A percentile compares a stretch with the other conserved stretches of the same genome.
These are phyloP conservation scores for Philaethria dido DNA, from an alignment of 2,888 invertebrate genomes.

Conservation along the genomic window DNA sequence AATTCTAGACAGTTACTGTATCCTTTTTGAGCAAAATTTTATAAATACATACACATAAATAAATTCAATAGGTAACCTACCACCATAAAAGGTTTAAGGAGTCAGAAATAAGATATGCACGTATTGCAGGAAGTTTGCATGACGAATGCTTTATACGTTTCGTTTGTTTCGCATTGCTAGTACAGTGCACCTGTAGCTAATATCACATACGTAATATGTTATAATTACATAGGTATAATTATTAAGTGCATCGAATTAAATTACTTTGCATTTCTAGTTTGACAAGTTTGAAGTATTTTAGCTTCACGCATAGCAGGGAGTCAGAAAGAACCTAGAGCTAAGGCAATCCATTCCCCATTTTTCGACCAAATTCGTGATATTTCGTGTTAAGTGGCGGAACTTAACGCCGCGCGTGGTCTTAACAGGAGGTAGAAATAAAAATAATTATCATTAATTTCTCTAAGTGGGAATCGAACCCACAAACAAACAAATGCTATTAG, in stretches of 20 bases:
- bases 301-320: too few species aligned
- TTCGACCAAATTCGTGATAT: too few species aligned
- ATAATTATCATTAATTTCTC: too few species aligned
- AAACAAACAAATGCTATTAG: too few species aligned
- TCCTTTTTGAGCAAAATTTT: not conserved
- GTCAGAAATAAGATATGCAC: constrained; percentile 26
- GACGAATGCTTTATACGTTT: constrained; percentile 30
- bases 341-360: too few species aligned
- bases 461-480: too few species aligned
- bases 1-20: not conserved
- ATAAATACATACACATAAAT: not conserved
- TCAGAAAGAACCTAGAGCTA: too few species aligned
- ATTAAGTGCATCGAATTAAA: not conserved
- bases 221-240: constrained; percentile 16
- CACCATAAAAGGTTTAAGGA: constrained; percentile 18
- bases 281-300: too few species aligned
- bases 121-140: constrained; percentile 29
- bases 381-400: too few species aligned
- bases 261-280: not conserved
- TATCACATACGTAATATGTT: constrained; percentile 7
- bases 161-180: constrained; percentile 21
- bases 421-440: too few species aligned
- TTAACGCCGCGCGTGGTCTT: too few species aligned
- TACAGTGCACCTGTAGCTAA: constrained; percentile 18
- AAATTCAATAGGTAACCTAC: not conserved